A percentile compares a stretch with the other conserved stretches of the same genome.
Evolutionary conservation across 1,140 invertebrate genomes (phyloP).

Genomic region (Bombus soroeensis): DNA sequence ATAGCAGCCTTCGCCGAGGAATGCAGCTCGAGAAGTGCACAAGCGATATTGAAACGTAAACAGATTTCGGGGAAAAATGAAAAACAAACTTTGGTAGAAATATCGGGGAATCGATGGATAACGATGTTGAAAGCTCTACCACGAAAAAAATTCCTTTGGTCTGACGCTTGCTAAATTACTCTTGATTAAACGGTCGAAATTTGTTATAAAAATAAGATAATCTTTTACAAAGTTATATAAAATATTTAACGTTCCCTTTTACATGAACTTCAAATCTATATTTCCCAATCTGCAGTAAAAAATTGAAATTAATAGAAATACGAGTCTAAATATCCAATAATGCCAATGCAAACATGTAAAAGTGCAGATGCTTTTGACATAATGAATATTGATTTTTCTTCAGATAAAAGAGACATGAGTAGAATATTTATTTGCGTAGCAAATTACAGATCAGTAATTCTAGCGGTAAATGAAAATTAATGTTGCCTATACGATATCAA

Average conservation of each 20-base stretch:
- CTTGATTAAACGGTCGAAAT: no score
- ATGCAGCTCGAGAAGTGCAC: neutral
- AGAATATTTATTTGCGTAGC: no score
- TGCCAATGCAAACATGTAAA: neutral
- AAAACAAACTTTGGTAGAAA: neutral
- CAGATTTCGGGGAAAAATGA: neutral
- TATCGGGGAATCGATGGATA: neutral
- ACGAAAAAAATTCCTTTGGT: no score
- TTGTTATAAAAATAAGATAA: no score
- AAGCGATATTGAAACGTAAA: constrained; percentile 19
- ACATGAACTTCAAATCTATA: neutral
- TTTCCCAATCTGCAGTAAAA: neutral
- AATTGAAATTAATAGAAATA: neutral
- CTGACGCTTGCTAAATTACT: no score
- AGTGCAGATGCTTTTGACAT: neutral
- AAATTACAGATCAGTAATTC: no score
- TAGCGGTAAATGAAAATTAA: no score
- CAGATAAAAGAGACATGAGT: no score
- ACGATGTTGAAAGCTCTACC: no score
- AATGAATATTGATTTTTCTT: neutral
- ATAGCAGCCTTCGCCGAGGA: constrained; percentile 4
- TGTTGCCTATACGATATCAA: neutral
- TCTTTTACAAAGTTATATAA: no score
- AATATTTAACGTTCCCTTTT: neutral
- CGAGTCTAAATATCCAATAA: neutral